These are phyloP conservation scores for Oophaga pumilio DNA, from an alignment of 2,113 vertebrate genomes.

Conservation along the genomic window DNA sequence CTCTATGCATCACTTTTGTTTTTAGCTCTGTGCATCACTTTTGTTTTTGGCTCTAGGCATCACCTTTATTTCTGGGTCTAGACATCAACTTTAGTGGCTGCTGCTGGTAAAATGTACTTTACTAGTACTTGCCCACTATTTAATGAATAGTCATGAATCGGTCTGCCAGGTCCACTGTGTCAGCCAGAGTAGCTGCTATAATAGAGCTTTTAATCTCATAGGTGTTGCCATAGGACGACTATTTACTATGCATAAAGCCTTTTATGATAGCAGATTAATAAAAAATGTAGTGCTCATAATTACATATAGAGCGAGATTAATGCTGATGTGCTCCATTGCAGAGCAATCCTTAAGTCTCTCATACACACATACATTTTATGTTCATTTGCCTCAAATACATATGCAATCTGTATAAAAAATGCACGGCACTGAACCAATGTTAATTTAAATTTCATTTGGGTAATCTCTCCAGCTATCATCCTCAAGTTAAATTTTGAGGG, in stretches of 20 bases:
- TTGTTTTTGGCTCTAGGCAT: too few relatives aligned
- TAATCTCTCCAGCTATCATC: conserved; percentile 57
- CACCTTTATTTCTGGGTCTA: not conserved
- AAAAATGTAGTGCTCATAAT: not conserved
- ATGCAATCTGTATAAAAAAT: conserved; percentile 35
- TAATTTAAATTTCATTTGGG: conserved; percentile 57
- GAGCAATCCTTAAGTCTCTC: not conserved
- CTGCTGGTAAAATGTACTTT: not conserved
- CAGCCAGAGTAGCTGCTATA: not conserved
- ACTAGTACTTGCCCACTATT: not conserved
- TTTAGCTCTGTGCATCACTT: too few relatives aligned
- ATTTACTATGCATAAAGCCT: not conserved
- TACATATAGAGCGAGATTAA: not conserved
- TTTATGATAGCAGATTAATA: not conserved
- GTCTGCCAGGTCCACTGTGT: not conserved
- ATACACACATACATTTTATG: conserved; percentile 30
- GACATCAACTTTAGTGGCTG: not conserved
- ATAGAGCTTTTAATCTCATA: not conserved
- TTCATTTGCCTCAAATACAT: conserved; percentile 36
- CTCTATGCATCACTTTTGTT: too few relatives aligned
- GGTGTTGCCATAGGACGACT: not conserved
- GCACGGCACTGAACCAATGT: conserved; percentile 24
- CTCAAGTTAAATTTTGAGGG: conserved; percentile 56
- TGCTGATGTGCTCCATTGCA: not conserved
- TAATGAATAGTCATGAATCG: not conserved